Conservation (phyloP, 2,113 vertebrate genomes). For the Stictonetta naevosa region DNA sequence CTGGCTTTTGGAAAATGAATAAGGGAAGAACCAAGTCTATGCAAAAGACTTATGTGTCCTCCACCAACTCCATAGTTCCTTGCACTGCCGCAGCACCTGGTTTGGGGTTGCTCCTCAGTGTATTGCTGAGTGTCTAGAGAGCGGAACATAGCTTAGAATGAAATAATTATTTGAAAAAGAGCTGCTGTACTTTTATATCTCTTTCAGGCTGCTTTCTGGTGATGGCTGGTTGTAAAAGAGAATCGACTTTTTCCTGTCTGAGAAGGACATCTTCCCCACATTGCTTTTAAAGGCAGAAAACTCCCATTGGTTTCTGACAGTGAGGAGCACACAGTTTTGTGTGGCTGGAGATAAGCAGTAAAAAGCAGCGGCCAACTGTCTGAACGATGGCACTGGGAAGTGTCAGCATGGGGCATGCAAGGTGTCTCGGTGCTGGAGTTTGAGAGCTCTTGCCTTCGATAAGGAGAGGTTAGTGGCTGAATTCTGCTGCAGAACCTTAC, state of each 20-base stretch:
- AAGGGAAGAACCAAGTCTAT: not conserved
- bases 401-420: not conserved
- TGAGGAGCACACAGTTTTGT: fast-evolving
- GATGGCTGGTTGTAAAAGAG: not conserved
- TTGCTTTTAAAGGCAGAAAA: not conserved
- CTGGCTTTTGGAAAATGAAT: not conserved
- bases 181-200: not conserved
- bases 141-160: not conserved
- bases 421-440: not conserved
- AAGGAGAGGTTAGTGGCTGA: not conserved
- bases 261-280: not conserved
- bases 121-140: fast-evolving
- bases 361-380: not conserved
- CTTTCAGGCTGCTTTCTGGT: not conserved
- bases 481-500: not conserved
- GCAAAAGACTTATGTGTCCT: not conserved
- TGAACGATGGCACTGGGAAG: fast-evolving
- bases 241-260: not conserved
- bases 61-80: not conserved
- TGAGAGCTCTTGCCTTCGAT: not conserved
- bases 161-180: not conserved
- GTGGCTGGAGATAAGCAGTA: not conserved
- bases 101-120: not conserved
- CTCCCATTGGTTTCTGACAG: not conserved
- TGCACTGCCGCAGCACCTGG: not conserved